A percentile compares a stretch with the other conserved stretches of the same genome.
These are phyloP conservation scores for Cyclina sinensis DNA, from an alignment of 1,140 invertebrate species.

Conservation along the genomic window DNA sequence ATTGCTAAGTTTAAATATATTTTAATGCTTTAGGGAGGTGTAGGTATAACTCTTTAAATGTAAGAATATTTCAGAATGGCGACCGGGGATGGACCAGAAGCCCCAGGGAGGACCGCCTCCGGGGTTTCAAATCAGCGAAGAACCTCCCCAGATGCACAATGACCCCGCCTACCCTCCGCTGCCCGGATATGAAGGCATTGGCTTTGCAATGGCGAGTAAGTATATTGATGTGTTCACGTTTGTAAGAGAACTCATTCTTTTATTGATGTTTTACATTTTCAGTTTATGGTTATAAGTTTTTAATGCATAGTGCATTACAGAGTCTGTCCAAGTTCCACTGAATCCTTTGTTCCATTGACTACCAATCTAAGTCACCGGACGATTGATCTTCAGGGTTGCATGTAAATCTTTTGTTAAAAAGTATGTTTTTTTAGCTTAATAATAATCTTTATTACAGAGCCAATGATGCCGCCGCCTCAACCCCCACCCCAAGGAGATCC, in stretches of 20 bases:
- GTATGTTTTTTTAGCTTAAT: too few species aligned
- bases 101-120: background rate
- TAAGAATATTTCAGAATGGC: slow-evolving; percentile 37
- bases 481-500: slow-evolving; percentile 46
- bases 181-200: slow-evolving; percentile 51
- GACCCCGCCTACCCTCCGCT: slow-evolving; percentile 40
- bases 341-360: too few species aligned
- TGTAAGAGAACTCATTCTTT: too few species aligned
- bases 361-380: too few species aligned
- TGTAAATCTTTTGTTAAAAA: too few species aligned
- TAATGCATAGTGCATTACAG: too few species aligned
- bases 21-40: background rate
- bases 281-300: too few species aligned
- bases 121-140: background rate
- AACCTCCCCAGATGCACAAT: background rate
- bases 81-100: slow-evolving; percentile 20
- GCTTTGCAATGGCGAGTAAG: slow-evolving; percentile 45
- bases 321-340: too few species aligned
- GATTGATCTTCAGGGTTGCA: too few species aligned
- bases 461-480: slow-evolving; percentile 20
- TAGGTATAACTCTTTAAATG: background rate
- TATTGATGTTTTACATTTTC: too few species aligned
- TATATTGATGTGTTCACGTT: too few species aligned
- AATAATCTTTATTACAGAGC: slow-evolving; percentile 13
- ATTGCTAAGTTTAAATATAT: background rate